Conservation (phyloP, 1,140 invertebrate genomes). For the Antheraea mylitta region DNA sequence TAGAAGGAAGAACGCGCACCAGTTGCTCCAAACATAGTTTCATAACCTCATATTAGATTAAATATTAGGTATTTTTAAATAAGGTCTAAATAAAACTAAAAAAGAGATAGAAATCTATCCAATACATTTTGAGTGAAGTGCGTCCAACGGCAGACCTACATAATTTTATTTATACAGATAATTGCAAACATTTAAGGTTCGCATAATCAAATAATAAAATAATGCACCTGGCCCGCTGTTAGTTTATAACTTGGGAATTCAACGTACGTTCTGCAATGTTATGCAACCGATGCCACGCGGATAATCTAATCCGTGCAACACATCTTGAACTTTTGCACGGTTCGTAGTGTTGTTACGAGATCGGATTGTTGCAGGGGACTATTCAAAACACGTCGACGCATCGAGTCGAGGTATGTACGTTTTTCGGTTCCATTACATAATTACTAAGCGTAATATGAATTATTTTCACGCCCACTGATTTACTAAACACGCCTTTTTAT, state of each 20-base stretch:
- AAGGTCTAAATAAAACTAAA: too few relatives aligned
- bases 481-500: background rate
- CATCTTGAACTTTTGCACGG: slow-evolving; percentile 18
- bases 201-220: too few relatives aligned
- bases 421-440: background rate
- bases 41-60: too few relatives aligned
- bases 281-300: slow-evolving; percentile 44
- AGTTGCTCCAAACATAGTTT: too few relatives aligned
- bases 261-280: slow-evolving; percentile 14
- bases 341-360: background rate
- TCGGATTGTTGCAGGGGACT: background rate
- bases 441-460: background rate
- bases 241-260: background rate
- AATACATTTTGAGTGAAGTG: too few relatives aligned
- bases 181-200: too few relatives aligned
- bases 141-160: too few relatives aligned
- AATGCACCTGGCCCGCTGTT: background rate
- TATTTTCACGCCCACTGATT: background rate
- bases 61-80: too few relatives aligned
- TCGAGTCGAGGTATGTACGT: background rate
- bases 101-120: too few relatives aligned
- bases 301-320: slow-evolving; percentile 49
- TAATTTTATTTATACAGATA: too few relatives aligned
- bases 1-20: too few relatives aligned
- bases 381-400: slow-evolving; percentile 1